Percentiles rank a stretch among this genome's conserved stretches.
These are phyloP conservation scores for Eulacestoma nigropectus DNA, from an alignment of 2,113 vertebrate species.

Conservation along the genomic window DNA sequence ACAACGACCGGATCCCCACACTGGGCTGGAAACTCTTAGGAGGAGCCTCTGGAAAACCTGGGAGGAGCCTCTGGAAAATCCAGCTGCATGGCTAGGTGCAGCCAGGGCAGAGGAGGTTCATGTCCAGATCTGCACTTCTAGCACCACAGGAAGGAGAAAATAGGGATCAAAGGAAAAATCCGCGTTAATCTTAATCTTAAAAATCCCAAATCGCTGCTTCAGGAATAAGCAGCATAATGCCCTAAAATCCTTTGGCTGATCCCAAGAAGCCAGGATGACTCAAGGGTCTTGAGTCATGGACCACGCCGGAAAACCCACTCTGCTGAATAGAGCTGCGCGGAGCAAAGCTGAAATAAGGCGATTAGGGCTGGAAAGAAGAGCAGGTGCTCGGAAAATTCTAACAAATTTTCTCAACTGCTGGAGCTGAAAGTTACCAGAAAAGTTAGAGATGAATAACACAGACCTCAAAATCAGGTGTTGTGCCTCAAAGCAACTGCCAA, in stretches of 20 bases:
- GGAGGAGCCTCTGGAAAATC: not conserved
- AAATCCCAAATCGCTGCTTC: not conserved
- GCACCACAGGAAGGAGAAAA: not conserved
- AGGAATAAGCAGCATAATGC: not conserved
- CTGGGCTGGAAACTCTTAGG: accelerated
- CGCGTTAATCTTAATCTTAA: not conserved
- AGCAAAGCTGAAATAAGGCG: not conserved
- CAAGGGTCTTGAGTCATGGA: not conserved
- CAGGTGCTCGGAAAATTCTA: not conserved
- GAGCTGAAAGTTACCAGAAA: not conserved
- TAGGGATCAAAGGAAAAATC: not conserved
- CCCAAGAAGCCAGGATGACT: not conserved
- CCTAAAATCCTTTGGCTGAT: not conserved
- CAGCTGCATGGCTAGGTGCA: not conserved
- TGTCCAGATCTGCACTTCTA: not conserved
- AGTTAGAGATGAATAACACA: not conserved
- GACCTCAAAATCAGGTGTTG: not conserved
- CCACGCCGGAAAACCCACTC: not conserved
- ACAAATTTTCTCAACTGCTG: not conserved
- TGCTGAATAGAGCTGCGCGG: not conserved
- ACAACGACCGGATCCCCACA: not conserved
- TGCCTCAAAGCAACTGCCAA: not conserved
- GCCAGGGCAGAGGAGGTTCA: not conserved
- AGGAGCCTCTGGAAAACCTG: not conserved
- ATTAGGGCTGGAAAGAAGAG: not conserved